Conservation (phyloP, 1,140 invertebrate species). For the Bilobella aurantiaca region DNA sequence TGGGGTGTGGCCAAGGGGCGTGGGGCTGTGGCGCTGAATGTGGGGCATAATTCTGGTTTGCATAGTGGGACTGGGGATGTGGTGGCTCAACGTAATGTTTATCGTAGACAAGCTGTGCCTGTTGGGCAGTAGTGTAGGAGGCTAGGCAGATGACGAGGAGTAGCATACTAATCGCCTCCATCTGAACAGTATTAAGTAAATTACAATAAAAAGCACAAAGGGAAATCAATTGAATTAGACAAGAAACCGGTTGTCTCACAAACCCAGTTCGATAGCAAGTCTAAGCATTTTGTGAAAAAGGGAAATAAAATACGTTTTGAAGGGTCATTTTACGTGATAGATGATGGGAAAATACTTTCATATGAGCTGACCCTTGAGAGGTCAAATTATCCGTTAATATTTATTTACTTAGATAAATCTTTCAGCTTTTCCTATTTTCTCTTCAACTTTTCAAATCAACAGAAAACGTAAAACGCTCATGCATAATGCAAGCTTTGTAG, state of each 20-base stretch:
- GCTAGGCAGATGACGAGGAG: not conserved
- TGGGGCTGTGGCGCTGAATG: not conserved
- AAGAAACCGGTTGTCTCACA: conserved; percentile 15
- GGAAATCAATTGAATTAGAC: not conserved
- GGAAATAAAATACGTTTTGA: no score
- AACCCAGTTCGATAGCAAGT: conserved; percentile 4
- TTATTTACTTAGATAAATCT: no score
- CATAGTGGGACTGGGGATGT: not conserved
- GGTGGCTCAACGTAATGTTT: not conserved
- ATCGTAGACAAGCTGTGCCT: conserved; percentile 5
- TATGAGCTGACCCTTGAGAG: no score
- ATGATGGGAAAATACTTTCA: no score
- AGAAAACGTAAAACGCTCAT: no score
- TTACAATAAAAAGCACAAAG: not conserved
- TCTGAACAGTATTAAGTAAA: not conserved
- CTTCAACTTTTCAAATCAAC: no score
- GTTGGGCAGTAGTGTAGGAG: not conserved
- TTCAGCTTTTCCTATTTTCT: no score
- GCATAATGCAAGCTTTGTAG: no score
- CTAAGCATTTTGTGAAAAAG: no score
- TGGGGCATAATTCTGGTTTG: not conserved
- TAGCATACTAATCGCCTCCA: conserved; percentile 10
- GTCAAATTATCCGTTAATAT: no score
- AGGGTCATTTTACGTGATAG: no score
- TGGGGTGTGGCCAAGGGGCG: not conserved